These are phyloP conservation scores for Cydia amplana DNA, from an alignment of 1,140 invertebrate species.

Conservation along the genomic window DNA sequence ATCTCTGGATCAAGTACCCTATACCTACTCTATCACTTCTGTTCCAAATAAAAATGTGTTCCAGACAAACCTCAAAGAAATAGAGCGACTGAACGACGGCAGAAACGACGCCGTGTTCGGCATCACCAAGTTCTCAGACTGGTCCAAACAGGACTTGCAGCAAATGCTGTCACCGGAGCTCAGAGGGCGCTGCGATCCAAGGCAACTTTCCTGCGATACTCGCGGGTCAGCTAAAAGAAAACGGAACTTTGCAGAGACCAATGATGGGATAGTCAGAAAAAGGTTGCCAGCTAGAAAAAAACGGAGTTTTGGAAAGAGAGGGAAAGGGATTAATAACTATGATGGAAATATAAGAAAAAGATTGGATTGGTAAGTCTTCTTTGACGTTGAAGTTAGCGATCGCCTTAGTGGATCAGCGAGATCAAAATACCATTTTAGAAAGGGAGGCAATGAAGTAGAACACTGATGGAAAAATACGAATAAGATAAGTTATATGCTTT, in stretches of 20 bases:
- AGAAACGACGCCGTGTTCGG: slow-evolving; percentile 82
- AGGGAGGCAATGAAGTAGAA: too few species aligned
- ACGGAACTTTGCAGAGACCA: neutral
- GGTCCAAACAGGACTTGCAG: slow-evolving; percentile 84
- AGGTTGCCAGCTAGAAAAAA: neutral
- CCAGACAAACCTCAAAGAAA: slow-evolving; percentile 80
- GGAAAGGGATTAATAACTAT: neutral
- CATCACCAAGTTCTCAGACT: slow-evolving; percentile 85
- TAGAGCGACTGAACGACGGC: slow-evolving; percentile 80
- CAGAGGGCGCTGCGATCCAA: neutral
- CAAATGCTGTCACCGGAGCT: slow-evolving; percentile 42
- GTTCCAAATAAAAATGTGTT: slow-evolving; percentile 18
- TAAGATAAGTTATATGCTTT: too few species aligned
- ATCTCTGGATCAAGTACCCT: too few species aligned
- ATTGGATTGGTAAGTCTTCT: slow-evolving; percentile 35
- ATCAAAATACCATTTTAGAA: neutral
- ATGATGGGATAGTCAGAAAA: neutral
- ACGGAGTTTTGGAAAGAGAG: neutral
- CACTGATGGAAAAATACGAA: too few species aligned
- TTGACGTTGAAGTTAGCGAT: neutral
- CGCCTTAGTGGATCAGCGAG: neutral
- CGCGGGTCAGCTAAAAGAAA: neutral
- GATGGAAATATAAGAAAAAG: neutral
- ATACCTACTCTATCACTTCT: neutral
- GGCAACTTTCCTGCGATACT: neutral